Evolutionary conservation across 2,888 invertebrate species (phyloP), one percentile per base, ranked within the genome.

Genomic region (Tenthredo amoena): DNA sequence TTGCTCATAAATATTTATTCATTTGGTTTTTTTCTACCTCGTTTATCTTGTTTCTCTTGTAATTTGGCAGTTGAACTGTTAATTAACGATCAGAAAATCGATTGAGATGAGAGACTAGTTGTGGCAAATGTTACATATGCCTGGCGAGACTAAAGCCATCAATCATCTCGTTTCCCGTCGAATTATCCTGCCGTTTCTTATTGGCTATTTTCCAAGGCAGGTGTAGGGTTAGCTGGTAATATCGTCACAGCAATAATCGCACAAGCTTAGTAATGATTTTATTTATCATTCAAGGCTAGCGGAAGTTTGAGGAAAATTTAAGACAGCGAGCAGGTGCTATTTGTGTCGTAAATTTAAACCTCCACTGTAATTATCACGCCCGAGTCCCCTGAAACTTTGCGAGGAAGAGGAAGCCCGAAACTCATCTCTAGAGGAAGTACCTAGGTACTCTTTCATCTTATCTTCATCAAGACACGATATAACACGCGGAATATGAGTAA

Each of bases 281-380:
- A 50, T 55, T 77, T 55, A 31, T 77, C 50, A 31, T 31, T 34
- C 77, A 34, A 77, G 81, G 40, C 21, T 40, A 50, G 62, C 81
- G 58, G 62, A 58, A 81, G 58, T 40, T 58, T 5, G 21, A 37
- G 34, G 21, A 37, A 37, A 37, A 62, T 81, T 31, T 58, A 0
- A 40, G 77, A 77, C 55, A 55, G 50, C 55, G 68, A 15, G 55
- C 77, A 55, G 55, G 31, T 50, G 31, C 77, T 50, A 77, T 47
- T 77, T 77, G 34, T 77, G 50, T 15, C 77, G 34, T 77, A 77
- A 77, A 77, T 77, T 77, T 77, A 34, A 77, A 77, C 37, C 77
- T 55, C 77, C 34, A 47, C 77, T 77, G 55, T 50, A 77, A 77
- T 77, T 77, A 77, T 77, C 55, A 55, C 77, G 12, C 55, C 31